phyloP scores from a whole-genome alignment of 2,113 vertebrate genomes.

The Rhineura floridana region DNA sequence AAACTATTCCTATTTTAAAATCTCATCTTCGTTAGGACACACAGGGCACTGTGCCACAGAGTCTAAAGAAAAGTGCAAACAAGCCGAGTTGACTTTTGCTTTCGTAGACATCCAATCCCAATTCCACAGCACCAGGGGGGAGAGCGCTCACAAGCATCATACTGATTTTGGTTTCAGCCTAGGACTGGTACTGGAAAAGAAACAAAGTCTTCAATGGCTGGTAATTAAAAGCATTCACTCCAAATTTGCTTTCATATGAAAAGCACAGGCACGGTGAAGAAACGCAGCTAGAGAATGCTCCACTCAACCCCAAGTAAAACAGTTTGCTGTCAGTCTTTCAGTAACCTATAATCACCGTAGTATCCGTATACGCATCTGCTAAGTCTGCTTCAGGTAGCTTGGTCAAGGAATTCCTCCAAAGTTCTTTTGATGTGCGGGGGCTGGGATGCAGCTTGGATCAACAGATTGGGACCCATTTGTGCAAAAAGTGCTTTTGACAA shows the following conservation, averaged over 20 bases:
- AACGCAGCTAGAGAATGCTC: slow-evolving; percentile 52
- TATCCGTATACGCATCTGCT: background rate
- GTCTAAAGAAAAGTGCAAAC: slow-evolving; percentile 44
- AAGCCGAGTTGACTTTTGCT: slow-evolving; percentile 42
- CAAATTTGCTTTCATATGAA: slow-evolving; percentile 40
- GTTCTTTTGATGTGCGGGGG: slow-evolving; percentile 78
- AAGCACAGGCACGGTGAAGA: slow-evolving; percentile 79
- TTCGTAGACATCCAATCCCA: slow-evolving; percentile 48
- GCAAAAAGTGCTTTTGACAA: slow-evolving; percentile 83
- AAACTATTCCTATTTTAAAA: slow-evolving; percentile 74
- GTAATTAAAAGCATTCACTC: slow-evolving; percentile 20
- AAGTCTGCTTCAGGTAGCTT: slow-evolving; percentile 49
- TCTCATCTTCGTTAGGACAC: slow-evolving; percentile 54
- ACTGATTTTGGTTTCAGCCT: slow-evolving; percentile 31
- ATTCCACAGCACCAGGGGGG: slow-evolving; percentile 11
- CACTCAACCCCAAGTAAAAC: slow-evolving; percentile 73
- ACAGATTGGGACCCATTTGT: slow-evolving; percentile 85
- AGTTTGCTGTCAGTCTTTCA: slow-evolving; percentile 44
- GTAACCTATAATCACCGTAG: background rate
- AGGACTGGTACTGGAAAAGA: slow-evolving; percentile 11
- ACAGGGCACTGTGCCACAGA: slow-evolving; percentile 44
- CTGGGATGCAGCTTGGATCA: slow-evolving; percentile 79
- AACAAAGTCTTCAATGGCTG: background rate
- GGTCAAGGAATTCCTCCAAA: slow-evolving; percentile 83
- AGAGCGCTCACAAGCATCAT: slow-evolving; percentile 9